Evolutionary conservation across 2,888 invertebrate species (phyloP).

Genomic region (Eumacrocentrus americanus): DNA sequence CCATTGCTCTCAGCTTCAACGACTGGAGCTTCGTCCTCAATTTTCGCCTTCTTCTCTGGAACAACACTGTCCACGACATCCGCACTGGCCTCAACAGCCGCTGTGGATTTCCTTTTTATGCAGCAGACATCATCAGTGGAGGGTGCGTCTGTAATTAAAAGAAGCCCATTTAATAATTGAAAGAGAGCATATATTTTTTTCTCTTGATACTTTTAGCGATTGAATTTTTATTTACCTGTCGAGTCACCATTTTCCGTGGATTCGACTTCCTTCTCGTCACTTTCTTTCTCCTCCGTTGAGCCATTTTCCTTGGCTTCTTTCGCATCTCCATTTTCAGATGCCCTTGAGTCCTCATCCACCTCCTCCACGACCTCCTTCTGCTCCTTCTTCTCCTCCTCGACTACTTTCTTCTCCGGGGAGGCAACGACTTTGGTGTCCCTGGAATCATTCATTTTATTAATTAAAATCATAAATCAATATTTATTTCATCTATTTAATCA

Average conservation of each 20-base stretch:
- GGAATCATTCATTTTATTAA: conserved; percentile 23
- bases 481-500: not conserved
- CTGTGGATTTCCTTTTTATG: conserved; percentile 75
- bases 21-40: conserved; percentile 66
- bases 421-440: conserved; percentile 59
- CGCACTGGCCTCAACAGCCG: conserved; percentile 51
- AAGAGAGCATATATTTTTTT: not conserved
- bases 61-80: conserved; percentile 66
- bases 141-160: too few relatives aligned
- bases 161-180: not conserved
- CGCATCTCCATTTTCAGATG: conserved; percentile 59
- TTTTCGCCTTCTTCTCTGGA: conserved; percentile 77
- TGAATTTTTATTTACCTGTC: conserved; percentile 58
- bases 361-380: conserved; percentile 62
- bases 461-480: not conserved
- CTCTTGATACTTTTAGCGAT: not conserved
- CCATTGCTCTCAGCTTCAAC: conserved; percentile 66
- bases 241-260: conserved; percentile 61
- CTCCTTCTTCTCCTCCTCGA: conserved; percentile 61
- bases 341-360: conserved; percentile 59
- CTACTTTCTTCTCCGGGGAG: conserved; percentile 63
- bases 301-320: conserved; percentile 61
- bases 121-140: conserved; percentile 62
- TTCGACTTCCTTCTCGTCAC: conserved; percentile 59
- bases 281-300: conserved; percentile 59